Base-by-base conservation (phyloP, 2,888 invertebrate species). In the Scelioninae gen. 1 region DNA sequence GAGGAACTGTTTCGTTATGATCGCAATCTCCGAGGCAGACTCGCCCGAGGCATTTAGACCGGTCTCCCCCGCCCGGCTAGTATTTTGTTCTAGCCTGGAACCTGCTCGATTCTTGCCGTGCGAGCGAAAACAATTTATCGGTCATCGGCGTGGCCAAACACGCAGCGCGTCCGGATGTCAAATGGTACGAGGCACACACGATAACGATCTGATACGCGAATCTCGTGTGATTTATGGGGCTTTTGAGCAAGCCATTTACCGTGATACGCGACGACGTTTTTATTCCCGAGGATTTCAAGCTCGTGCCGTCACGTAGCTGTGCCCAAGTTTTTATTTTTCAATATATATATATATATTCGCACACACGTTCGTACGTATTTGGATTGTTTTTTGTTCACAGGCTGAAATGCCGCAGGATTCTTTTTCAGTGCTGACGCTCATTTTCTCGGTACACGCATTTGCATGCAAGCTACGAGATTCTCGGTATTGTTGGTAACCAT, bases 11-110 rank as follows among this genome's bases (percentile, higher is more conserved):
- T 91, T 90, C 88, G 88, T 90, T 90, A 89, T 87, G 90, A 90
- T 90, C 87, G 88, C 89, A 89, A 90, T 91, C 90, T 90, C 85
- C 85, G 86, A 88, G 88, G 86, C 89, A 87, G 88, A 89, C 86
- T 87, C 86, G 88, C 88, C 87, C 82, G 83, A 86, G 88, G 88
- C 88, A 77, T 87, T 85, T 83, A 83, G 87, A 88, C 87, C 84
- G 82, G 82, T 80, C 83, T 75, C 75, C 71, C 83, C 69, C 45
- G n/a, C 68, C 47, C 40, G 69, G 53, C 45, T 15, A 23, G 56
- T 51, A 43, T 56, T 56, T 77, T 63, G 74, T 68, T 80, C 82
- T 76, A 78, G 63, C 66, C 23, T 55, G 66, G 69, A 72, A 75
- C 72, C 53, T 62, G 82, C 56, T 51, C 16, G 65, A 40, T 55